Evolutionary conservation across 1,140 invertebrate genomes (phyloP), one percentile per base, ranked within the genome.

Genomic region (Halesus radiatus): DNA sequence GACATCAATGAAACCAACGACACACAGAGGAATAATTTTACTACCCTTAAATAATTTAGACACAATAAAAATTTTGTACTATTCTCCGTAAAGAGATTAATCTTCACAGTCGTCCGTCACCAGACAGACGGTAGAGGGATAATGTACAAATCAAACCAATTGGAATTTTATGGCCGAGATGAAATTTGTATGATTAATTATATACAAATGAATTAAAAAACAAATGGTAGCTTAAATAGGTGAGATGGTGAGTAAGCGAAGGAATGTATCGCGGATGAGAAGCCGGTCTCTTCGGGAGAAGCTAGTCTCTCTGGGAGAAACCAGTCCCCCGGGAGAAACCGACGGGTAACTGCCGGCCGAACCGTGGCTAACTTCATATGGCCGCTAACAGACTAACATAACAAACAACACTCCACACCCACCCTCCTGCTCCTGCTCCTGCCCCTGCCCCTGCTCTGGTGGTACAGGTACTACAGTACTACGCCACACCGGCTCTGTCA

Each of bases 1-100:
- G 75, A 52, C 56, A 78, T 76, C 77, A 83, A 45, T 45, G 37
- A 45, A 45, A 45, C 37, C 37, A 83, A 80, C 58, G 78, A 80
- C 58, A 80, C 76, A 70, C 76, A 60, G 74, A 79, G 72, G 72
- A 75, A 75, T 75, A 80, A 70, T 80, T 83, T 80, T 73, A 80
- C 74, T 83, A 80, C 66, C 68, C 79, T 76, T 80, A 80, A 78
- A 83, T 83, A 83, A 83, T 80, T 80, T 80, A 83, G 82, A 83
- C 79, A 83, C 82, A 81, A 79, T 83, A 32, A 73, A 80, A 76
- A 62, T 80, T 83, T 83, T 83, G 82, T 83, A 83, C 82, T 83
- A 74, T 83, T 81, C 66, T 73, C 58, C 54, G 64, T 32, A 70
- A 78, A 68, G 58, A 70, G 50, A n/a, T 72, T 18, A 75, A 18